These are phyloP conservation scores for Dynastes grantii DNA, from an alignment of 2,888 invertebrate genomes.

Conservation along the genomic window DNA sequence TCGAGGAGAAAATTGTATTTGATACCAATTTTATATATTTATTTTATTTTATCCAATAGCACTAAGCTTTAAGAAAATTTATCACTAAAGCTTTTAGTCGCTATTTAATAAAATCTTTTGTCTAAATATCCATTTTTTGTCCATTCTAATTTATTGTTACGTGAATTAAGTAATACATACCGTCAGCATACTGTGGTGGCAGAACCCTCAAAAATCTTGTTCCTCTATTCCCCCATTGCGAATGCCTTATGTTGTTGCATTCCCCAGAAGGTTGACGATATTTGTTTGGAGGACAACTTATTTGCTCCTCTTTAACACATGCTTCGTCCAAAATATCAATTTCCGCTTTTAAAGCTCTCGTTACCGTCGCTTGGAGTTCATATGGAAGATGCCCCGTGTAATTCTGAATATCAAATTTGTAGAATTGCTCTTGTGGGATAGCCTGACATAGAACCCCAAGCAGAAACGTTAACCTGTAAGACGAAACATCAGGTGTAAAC, in stretches of 20 bases:
- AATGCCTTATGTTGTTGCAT: conserved; percentile 91
- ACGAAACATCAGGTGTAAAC: not conserved
- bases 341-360: conserved; percentile 65
- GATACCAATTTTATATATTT: too few relatives aligned
- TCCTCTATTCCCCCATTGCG: conserved; percentile 87
- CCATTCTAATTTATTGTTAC: too few relatives aligned
- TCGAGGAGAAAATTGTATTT: too few relatives aligned
- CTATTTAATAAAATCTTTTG: too few relatives aligned
- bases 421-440: conserved; percentile 38
- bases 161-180: conserved; percentile 71
- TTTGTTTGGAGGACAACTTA: conserved; percentile 84
- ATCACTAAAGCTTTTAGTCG: too few relatives aligned
- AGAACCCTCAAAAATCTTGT: conserved; percentile 84
- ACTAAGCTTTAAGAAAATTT: too few relatives aligned
- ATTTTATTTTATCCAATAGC: too few relatives aligned
- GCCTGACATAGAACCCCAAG: conserved; percentile 6
- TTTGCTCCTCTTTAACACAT: conserved; percentile 56
- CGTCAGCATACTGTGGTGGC: conserved; percentile 82
- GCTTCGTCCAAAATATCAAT: conserved; percentile 40
- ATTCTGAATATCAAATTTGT: conserved; percentile 61
- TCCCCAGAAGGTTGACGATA: conserved; percentile 87
- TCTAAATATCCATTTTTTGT: too few relatives aligned
- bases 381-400: conserved; percentile 66
- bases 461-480: conserved; percentile 39
- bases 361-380: conserved; percentile 64